Conservation (phyloP, 2,888 invertebrate species). For the Smittia sp. region DNA sequence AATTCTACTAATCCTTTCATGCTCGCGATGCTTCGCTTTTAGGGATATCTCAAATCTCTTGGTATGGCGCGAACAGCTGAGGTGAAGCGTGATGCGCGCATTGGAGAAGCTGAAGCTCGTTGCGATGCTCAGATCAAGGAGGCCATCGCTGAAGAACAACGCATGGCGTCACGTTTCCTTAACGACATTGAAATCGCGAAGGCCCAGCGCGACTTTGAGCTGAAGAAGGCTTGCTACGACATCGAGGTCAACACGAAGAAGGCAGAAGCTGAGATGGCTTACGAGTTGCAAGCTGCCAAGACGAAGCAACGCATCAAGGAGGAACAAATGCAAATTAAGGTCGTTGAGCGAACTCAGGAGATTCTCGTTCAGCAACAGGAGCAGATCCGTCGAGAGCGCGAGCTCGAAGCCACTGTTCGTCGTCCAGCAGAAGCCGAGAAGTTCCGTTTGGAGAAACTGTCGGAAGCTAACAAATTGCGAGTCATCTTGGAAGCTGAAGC, state of each 20-base stretch:
- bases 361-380: conserved; percentile 96
- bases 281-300: conserved; percentile 90
- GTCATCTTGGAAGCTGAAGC: conserved; percentile 94
- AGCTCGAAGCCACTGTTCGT: conserved; percentile 87
- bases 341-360: conserved; percentile 88
- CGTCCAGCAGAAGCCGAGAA: conserved; percentile 97
- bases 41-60: conserved; percentile 80
- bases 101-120: conserved; percentile 94
- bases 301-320: conserved; percentile 94
- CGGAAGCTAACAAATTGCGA: conserved; percentile 85
- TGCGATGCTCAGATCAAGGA: conserved; percentile 83
- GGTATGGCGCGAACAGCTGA: conserved; percentile 94
- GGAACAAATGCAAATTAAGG: conserved; percentile 95
- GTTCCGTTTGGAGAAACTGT: conserved; percentile 82
- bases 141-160: conserved; percentile 93
- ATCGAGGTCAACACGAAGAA: conserved; percentile 88
- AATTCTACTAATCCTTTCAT: not conserved
- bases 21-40: conserved; percentile 7
- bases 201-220: conserved; percentile 92
- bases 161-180: conserved; percentile 88
- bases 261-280: conserved; percentile 92
- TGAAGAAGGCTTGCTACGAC: conserved; percentile 96
- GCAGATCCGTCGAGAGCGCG: conserved; percentile 84
- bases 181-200: conserved; percentile 98
- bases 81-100: conserved; percentile 92